phyloP scores from a whole-genome alignment of 2,888 invertebrate species.

The Tetheella fluctuosa region DNA sequence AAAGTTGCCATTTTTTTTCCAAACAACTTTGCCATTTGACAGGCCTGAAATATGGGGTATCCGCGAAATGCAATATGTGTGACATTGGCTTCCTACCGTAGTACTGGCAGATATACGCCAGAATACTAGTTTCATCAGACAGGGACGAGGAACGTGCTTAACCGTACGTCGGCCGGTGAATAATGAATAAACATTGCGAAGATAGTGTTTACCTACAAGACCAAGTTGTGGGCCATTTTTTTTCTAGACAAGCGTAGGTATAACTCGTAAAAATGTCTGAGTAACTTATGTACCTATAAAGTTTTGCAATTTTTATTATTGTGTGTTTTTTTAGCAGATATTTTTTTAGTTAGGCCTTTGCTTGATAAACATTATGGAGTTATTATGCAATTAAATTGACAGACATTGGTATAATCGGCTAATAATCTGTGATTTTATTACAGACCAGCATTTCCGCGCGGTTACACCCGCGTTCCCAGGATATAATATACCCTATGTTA shows the following conservation, averaged over 20 bases:
- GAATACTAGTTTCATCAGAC: neutral
- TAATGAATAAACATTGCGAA: neutral
- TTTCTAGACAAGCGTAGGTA: neutral
- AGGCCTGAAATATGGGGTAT: slow-evolving; percentile 11
- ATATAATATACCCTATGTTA: too few species aligned
- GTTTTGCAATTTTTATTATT: too few species aligned
- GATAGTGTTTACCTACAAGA: neutral
- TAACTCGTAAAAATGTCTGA: too few species aligned
- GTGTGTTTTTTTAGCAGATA: too few species aligned
- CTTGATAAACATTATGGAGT: too few species aligned
- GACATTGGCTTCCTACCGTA: slow-evolving; percentile 2
- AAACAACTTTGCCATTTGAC: slow-evolving; percentile 7
- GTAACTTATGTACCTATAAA: too few species aligned
- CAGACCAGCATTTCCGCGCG: too few species aligned
- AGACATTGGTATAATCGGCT: too few species aligned
- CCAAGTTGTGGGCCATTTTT: neutral
- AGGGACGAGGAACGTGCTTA: slow-evolving; percentile 6
- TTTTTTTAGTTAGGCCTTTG: too few species aligned
- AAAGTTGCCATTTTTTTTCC: slow-evolving; percentile 11
- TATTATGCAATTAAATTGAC: too few species aligned
- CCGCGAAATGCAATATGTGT: slow-evolving; percentile 12
- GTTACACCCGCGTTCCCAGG: too few species aligned
- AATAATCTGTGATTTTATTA: too few species aligned
- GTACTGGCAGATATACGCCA: neutral
- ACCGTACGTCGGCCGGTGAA: slow-evolving; percentile 8